These are phyloP conservation scores for Piezodorus guildinii DNA, from an alignment of 1,140 invertebrate species.

Conservation along the genomic window DNA sequence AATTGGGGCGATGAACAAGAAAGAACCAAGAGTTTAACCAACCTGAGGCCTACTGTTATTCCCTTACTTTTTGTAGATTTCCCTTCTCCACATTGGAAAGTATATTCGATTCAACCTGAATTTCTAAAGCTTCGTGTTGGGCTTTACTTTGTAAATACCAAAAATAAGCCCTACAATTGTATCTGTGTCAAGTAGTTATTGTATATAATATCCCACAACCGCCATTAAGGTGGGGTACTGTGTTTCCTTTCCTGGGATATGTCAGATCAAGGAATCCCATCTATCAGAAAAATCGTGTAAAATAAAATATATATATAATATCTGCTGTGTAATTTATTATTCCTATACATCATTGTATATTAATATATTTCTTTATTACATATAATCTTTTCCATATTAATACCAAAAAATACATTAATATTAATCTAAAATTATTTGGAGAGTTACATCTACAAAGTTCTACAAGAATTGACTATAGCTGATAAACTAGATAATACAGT, in stretches of 20 bases:
- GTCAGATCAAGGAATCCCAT: neutral
- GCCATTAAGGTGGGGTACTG: neutral
- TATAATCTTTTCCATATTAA: no score
- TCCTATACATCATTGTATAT: no score
- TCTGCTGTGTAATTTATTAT: no score
- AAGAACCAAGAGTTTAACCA: constrained; percentile 11
- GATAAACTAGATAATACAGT: no score
- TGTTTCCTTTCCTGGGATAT: constrained; percentile 9
- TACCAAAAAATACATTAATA: no score
- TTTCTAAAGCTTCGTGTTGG: constrained; percentile 12
- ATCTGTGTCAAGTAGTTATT: constrained; percentile 14
- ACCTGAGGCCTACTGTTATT: constrained; percentile 14
- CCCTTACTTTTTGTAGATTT: neutral
- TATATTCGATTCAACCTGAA: constrained; percentile 3
- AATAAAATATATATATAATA: constrained; percentile 12
- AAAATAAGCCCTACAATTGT: constrained; percentile 10
- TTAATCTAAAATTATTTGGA: no score
- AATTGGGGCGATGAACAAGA: neutral
- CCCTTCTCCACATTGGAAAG: neutral
- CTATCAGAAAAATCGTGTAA: constrained; percentile 14
- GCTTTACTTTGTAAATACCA: constrained; percentile 10
- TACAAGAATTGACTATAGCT: no score
- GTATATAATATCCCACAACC: constrained; percentile 6
- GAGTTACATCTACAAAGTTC: no score
- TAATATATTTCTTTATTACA: no score